Evolutionary conservation across 2,797 vertebrate genomes (phyloP), one percentile per base, ranked within the genome.

Genomic region (Graptemys geographica): DNA sequence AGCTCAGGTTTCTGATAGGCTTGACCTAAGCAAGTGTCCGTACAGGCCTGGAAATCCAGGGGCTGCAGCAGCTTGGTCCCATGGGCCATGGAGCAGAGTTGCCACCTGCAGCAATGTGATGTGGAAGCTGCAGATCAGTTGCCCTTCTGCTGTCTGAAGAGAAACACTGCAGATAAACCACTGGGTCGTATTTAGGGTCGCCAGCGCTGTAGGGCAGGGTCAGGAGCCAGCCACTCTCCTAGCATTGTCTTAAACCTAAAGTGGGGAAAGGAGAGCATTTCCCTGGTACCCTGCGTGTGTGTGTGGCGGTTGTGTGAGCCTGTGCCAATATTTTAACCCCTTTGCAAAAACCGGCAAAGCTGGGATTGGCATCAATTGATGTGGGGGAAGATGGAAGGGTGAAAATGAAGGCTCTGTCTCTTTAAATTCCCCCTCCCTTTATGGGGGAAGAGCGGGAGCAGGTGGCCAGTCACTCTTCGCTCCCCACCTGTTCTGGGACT

Each of bases 91-190:
- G 19, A 59, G 25, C 4, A 49, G 69, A 55, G n/a, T 82, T 78
- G 33, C 31, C 80, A 78, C 15, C 44, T 33, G 5, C 10, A 62
- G 69, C 16, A 59, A 65, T 47, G 15, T 21, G 49, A 41, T 83
- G 25, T 59, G 52, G 37, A 44, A 90, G 56, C 53, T 87, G 76
- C 47, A 33, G 1, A 69, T 79, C 51, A 62, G 44, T 55, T 52
- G 59, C 78, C 62, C 51, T 84, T 79, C 33, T 69, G 28, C 57
- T 79, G 72, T 69, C 86, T 90, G 89, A 76, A 57, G 41, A 78
- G 83, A 28, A 62, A 79, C 27, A 55, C 44, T 27, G 9, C 25
- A 25, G 25, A 72, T 28, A 15, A 83, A 25, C 72, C n/a, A 33
- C 25, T 33, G 31, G 13, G 12, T 52, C 16, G 51, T 62, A 78